Conservation (phyloP, 2,113 vertebrate genomes). For the zebrafish (Danio rerio) region GRCz12tu NC_133196.1:29138001-29138500, state of each 20-base stretch:
- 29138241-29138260: slow-evolving; percentile 97
- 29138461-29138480: slow-evolving; percentile 92
- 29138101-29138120: slow-evolving; percentile 93
- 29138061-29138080: slow-evolving; percentile 95
- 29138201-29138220: slow-evolving; percentile 96
- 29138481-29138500: slow-evolving; percentile 96
- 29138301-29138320: slow-evolving; percentile 98
- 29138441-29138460: slow-evolving; percentile 92
- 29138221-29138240: slow-evolving; percentile 92
- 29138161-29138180: background rate
- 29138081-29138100: slow-evolving; percentile 94
- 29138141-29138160: background rate
- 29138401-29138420: background rate
- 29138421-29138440: slow-evolving; percentile 92
- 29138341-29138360: background rate
- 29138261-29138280: slow-evolving; percentile 90
- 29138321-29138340: slow-evolving; percentile 93
- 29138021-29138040: slow-evolving; percentile 69
- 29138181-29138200: slow-evolving; percentile 77
- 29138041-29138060: slow-evolving; percentile 91
- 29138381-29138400: background rate
- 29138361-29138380: background rate
- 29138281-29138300: slow-evolving; percentile 94
- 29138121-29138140: background rate
- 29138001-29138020: background rate